A percentile compares a stretch with the other conserved stretches of the same genome.
Conservation (phyloP, 2,797 vertebrate genomes). For the Sebastes itinus region DNA sequence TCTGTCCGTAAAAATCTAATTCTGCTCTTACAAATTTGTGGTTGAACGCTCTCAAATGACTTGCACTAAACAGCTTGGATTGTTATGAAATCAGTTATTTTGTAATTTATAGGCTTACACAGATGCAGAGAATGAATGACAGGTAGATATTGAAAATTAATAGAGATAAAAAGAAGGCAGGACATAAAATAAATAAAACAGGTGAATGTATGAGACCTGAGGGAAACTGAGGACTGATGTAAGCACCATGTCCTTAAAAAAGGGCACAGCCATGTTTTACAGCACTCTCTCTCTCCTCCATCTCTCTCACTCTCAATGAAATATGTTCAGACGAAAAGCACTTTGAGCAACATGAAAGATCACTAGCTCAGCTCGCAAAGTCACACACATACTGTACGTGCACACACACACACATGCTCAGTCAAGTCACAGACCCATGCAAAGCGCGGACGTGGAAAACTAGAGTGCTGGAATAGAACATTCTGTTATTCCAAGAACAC, state of each 20-base stretch:
- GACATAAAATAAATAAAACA: not conserved
- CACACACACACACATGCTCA: constrained; percentile 6
- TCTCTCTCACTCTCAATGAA: constrained; percentile 43
- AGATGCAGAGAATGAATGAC: not conserved
- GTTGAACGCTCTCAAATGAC: not conserved
- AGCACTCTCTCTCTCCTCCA: constrained; percentile 17
- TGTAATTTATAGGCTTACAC: not conserved
- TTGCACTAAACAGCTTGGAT: not conserved
- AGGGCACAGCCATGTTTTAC: constrained; percentile 35
- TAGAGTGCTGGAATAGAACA: constrained; percentile 73
- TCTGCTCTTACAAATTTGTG: not conserved
- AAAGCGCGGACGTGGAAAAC: constrained; percentile 57
- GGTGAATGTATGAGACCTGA: not conserved
- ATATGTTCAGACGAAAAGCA: constrained; percentile 58
- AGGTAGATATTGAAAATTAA: not conserved
- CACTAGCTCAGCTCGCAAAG: constrained; percentile 34
- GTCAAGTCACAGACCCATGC: constrained; percentile 47
- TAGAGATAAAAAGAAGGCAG: not conserved
- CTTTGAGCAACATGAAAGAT: constrained; percentile 63
- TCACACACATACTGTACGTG: not conserved
- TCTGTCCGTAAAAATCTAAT: not conserved
- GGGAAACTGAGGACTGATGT: constrained; percentile 12
- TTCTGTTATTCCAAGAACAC: constrained; percentile 70
- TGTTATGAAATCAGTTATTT: not conserved
- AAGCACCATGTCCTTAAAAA: constrained; percentile 41